These are phyloP conservation scores for Pachydiplax longipennis DNA, from an alignment of 2,888 invertebrate genomes.

Conservation along the genomic window DNA sequence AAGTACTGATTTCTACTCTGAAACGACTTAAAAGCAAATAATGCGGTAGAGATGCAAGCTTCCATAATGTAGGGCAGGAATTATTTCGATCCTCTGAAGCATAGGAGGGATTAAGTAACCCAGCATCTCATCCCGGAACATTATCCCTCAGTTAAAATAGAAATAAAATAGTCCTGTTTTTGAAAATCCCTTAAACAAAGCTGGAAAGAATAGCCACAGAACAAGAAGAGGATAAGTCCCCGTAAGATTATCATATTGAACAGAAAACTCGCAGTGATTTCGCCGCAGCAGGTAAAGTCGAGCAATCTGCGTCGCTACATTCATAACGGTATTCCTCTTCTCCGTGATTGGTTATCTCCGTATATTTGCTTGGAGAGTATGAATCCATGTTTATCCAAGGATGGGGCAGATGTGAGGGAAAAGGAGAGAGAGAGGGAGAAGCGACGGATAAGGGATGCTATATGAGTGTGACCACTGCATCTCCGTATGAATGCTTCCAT, in stretches of 20 bases:
- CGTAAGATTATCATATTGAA: neutral
- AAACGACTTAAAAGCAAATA: too few relatives aligned
- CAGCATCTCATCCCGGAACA: too few relatives aligned
- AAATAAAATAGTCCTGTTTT: too few relatives aligned
- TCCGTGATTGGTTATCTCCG: constrained; percentile 24
- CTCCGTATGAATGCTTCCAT: constrained; percentile 36
- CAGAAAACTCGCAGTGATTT: neutral
- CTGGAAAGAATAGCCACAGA: too few relatives aligned
- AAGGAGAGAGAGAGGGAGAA: neutral
- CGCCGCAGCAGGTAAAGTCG: neutral
- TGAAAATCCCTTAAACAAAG: too few relatives aligned
- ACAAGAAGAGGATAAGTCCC: too few relatives aligned
- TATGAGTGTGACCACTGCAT: constrained; percentile 38
- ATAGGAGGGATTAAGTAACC: too few relatives aligned
- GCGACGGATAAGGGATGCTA: constrained; percentile 12
- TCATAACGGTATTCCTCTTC: constrained; percentile 5
- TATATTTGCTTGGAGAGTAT: constrained; percentile 37
- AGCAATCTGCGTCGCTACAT: neutral
- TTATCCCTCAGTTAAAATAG: too few relatives aligned
- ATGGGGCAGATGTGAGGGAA: neutral
- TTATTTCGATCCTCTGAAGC: too few relatives aligned
- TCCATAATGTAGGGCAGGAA: too few relatives aligned
- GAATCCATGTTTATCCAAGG: constrained; percentile 37
- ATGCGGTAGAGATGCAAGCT: too few relatives aligned
- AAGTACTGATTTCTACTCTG: too few relatives aligned